phyloP scores from a whole-genome alignment of 1,140 invertebrate species.

The Gonioctena quinquepunctata region DNA sequence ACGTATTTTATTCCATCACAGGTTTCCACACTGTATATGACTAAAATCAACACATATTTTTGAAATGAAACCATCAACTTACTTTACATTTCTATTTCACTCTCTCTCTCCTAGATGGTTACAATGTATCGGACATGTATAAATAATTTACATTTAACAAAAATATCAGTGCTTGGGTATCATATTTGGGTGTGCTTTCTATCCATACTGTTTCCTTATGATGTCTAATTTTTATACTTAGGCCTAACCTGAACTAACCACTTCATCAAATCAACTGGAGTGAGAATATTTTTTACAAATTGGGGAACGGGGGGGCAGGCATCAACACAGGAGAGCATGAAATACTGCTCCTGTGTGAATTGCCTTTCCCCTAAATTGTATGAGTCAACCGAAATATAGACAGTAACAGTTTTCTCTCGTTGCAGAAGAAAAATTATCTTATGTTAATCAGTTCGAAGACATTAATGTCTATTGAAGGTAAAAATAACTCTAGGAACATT shows the following conservation, averaged over 20 bases:
- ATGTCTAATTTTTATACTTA: background rate
- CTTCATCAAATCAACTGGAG: background rate
- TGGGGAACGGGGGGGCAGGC: too few species aligned
- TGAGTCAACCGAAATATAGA: too few species aligned
- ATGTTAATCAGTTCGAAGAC: background rate
- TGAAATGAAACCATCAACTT: too few species aligned
- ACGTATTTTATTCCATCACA: too few species aligned
- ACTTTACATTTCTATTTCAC: too few species aligned
- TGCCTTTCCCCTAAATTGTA: too few species aligned
- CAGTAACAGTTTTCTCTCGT: background rate
- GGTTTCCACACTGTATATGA: too few species aligned
- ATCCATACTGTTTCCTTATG: background rate
- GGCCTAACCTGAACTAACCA: background rate
- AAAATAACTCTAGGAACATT: background rate
- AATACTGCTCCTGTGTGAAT: too few species aligned
- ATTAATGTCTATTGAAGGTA: background rate
- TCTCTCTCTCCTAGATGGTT: background rate
- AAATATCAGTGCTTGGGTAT: background rate
- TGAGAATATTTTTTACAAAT: too few species aligned
- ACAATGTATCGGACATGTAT: background rate
- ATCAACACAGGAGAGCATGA: too few species aligned
- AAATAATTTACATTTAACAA: background rate
- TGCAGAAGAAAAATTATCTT: background rate
- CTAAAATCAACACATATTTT: too few species aligned
- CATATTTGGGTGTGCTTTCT: background rate